Conservation (phyloP, 2,797 vertebrate genomes). For the Sebastiscus tertius region DNA sequence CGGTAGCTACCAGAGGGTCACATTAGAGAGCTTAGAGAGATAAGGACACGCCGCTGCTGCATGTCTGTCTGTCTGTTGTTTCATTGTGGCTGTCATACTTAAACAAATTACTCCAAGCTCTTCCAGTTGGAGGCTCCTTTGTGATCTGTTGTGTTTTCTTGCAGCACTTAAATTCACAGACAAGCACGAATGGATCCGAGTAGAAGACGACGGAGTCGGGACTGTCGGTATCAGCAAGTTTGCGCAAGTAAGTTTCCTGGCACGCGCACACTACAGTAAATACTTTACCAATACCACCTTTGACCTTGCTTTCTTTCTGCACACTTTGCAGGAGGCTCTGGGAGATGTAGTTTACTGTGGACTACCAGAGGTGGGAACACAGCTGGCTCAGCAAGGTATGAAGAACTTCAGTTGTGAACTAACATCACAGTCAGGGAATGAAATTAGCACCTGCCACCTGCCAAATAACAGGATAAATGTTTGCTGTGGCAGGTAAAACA, state of each 20-base stretch:
- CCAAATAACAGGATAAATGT: no score
- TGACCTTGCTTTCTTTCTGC: constrained; percentile 28
- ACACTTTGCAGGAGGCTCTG: constrained; percentile 88
- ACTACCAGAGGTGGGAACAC: constrained; percentile 94
- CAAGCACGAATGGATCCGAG: constrained; percentile 95
- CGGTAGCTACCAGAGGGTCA: no score
- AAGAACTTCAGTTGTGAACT: no score
- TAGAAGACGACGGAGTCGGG: constrained; percentile 89
- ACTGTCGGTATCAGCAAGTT: constrained; percentile 97
- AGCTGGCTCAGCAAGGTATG: constrained; percentile 91
- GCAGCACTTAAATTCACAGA: constrained; percentile 96
- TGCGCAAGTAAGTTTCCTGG: constrained; percentile 87
- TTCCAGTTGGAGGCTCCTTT: not conserved
- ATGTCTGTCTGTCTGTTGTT: not conserved
- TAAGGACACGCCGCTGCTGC: constrained; percentile 27
- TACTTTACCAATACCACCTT: not conserved
- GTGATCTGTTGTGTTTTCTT: constrained; percentile 62
- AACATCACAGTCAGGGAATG: no score
- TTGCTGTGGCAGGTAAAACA: no score
- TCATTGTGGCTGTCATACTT: not conserved
- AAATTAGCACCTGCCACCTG: no score
- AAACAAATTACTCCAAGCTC: not conserved
- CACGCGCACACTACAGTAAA: not conserved
- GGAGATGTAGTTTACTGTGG: constrained; percentile 99
- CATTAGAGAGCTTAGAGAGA: no score